Base-by-base conservation (phyloP, 2,888 invertebrate species). In the Clivina fossor region DNA sequence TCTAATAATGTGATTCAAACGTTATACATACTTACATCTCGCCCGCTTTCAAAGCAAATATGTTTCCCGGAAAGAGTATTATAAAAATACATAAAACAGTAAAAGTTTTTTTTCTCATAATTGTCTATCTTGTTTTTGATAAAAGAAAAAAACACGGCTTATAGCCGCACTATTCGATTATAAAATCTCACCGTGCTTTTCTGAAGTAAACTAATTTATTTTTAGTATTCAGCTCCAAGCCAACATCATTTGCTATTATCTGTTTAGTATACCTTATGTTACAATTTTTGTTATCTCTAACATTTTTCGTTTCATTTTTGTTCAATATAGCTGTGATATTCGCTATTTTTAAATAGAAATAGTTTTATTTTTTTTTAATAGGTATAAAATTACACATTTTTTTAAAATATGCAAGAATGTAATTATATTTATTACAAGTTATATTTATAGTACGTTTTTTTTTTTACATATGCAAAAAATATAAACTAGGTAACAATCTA, bases 171-270 rank as follows among this genome's bases (percentile, higher is more conserved):
- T 30, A 19, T 38, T 13, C 18, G 32, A 26, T 28, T 53, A 53
- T 28, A 35, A 53, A 53, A 44, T 44, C 22, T 44, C 26, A 35
- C 33, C 19, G 44, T 50, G 18, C 40, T 32, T 16, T 41, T 51
- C 41, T 32, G 30, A 26, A 43, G 53, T 53, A 44, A 44, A 53
- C 43, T 53, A 53, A 53, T 53, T 53, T 53, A 53, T 53, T 53
- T 53, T 53, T 53, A 53, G 53, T 44, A 28, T 16, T 44, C 30
- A 53, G 53, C 44, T 53, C 53, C 37, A 44, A 44, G 44, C 53
- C 44, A 44, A 19, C 43, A 32, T 33, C 19, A 20, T 43, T n/a
- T 24, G 26, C 44, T 53, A 53, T 53, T 53, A 53, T 44, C 53
- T 26, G 53, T 53, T 44, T 53, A 44, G 44, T 44, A 53, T 20